Evolutionary conservation across 2,888 invertebrate species (phyloP).

Genomic region (Galerucella nymphaeae): DNA sequence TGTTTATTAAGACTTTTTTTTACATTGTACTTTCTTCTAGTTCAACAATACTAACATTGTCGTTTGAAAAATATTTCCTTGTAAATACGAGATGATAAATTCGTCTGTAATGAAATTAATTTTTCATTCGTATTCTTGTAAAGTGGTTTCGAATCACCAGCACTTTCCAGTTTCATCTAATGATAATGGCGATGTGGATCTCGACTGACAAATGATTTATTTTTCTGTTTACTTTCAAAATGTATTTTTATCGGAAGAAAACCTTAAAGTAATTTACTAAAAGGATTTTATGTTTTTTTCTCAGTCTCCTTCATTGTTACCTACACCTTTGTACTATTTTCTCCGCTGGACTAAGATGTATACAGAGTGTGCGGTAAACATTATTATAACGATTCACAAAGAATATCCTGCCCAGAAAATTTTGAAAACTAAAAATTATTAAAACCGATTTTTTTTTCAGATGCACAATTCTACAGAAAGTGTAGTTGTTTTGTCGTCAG

Average conservation of each 20-base stretch:
- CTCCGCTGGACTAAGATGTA: neutral
- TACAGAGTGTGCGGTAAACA: neutral
- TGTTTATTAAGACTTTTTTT: too few species aligned
- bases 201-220: conserved; percentile 52
- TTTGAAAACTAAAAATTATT: neutral
- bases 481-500: conserved; percentile 73
- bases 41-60: neutral
- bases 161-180: conserved; percentile 26
- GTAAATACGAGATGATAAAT: conserved; percentile 6
- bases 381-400: too few species aligned
- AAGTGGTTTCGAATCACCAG: conserved; percentile 5
- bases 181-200: conserved; percentile 37
- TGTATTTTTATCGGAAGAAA: conserved; percentile 31
- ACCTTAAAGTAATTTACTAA: conserved; percentile 18
- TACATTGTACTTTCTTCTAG: too few species aligned
- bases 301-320: neutral
- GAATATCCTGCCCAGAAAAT: too few species aligned
- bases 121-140: conserved; percentile 16
- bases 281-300: conserved; percentile 16
- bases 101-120: conserved; percentile 19
- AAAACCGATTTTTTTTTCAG: conserved; percentile 62
- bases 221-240: conserved; percentile 38
- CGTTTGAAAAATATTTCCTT: neutral
- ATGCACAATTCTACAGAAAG: conserved; percentile 76
- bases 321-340: neutral